Conservation (phyloP, 2,888 invertebrate genomes). For the Thyatira batis region DNA sequence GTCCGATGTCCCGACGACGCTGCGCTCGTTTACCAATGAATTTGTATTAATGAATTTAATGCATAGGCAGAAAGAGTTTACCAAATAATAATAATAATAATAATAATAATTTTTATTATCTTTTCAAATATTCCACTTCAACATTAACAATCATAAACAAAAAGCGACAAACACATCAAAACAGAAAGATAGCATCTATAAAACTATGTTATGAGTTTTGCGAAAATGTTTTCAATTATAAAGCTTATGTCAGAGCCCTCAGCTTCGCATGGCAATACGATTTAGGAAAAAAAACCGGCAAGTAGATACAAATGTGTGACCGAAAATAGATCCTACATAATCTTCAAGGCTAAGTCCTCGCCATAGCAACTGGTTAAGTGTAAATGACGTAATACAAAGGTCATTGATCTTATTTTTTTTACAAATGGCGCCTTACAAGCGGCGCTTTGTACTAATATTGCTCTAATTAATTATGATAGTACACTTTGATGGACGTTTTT, state of each 20-base stretch:
- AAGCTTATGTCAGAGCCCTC: neutral
- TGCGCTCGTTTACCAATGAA: too few species aligned
- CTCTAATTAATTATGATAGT: conserved; percentile 24
- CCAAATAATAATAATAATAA: too few species aligned
- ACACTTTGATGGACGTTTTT: neutral
- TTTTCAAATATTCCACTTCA: too few species aligned
- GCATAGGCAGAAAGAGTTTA: too few species aligned
- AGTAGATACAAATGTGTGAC: conserved; percentile 26
- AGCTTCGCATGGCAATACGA: neutral
- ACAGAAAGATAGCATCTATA: too few species aligned
- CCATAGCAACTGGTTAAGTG: conserved; percentile 15
- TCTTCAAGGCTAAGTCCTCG: conserved; percentile 36
- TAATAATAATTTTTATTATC: too few species aligned
- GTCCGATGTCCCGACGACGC: too few species aligned
- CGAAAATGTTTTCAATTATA: neutral
- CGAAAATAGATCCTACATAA: conserved; percentile 27
- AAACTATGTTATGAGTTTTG: too few species aligned
- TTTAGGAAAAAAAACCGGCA: conserved; percentile 14
- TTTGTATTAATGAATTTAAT: too few species aligned
- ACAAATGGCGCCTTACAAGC: conserved; percentile 41
- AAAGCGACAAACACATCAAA: too few species aligned
- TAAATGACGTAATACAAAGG: conserved; percentile 38
- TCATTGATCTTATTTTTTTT: conserved; percentile 34
- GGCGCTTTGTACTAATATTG: conserved; percentile 28
- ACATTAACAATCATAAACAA: too few species aligned